Evolutionary conservation across 2,797 vertebrate genomes (phyloP).

Genomic region (Scolopax rusticola): DNA sequence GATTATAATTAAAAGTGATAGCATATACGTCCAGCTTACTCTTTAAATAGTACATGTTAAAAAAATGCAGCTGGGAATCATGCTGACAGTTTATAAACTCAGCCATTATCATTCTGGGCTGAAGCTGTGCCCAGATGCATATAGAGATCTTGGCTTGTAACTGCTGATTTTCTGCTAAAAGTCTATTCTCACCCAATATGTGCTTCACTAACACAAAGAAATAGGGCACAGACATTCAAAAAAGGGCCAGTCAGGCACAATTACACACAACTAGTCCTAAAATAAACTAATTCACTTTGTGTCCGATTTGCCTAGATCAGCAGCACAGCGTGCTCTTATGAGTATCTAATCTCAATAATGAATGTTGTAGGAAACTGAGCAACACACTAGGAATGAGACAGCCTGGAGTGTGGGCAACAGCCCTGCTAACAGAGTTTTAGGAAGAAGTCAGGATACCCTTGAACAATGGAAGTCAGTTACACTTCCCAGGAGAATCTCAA

Average conservation of each 20-base stretch:
- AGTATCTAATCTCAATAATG: not conserved
- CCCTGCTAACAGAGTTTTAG: not conserved
- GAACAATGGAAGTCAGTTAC: not conserved
- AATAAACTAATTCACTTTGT: not conserved
- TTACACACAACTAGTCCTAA: not conserved
- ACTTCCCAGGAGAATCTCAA: not conserved
- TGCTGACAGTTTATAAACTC: not conserved
- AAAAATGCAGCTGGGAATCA: not conserved
- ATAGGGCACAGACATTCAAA: not conserved
- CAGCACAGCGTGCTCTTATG: not conserved
- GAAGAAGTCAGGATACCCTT: not conserved
- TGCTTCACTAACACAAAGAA: not conserved
- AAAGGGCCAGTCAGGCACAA: not conserved
- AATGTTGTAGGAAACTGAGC: not conserved
- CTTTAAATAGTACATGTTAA: not conserved
- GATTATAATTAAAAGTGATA: not conserved
- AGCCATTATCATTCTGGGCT: not conserved
- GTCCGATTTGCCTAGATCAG: slow-evolving; percentile 19
- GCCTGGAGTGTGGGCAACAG: not conserved
- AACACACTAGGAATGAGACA: not conserved
- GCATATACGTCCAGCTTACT: not conserved
- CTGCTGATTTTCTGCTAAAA: not conserved
- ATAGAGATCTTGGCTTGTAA: not conserved
- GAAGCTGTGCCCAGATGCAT: not conserved
- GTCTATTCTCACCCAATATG: not conserved